Conservation (phyloP, 2,797 vertebrate genomes). For the Gadopsis marmoratus region DNA sequence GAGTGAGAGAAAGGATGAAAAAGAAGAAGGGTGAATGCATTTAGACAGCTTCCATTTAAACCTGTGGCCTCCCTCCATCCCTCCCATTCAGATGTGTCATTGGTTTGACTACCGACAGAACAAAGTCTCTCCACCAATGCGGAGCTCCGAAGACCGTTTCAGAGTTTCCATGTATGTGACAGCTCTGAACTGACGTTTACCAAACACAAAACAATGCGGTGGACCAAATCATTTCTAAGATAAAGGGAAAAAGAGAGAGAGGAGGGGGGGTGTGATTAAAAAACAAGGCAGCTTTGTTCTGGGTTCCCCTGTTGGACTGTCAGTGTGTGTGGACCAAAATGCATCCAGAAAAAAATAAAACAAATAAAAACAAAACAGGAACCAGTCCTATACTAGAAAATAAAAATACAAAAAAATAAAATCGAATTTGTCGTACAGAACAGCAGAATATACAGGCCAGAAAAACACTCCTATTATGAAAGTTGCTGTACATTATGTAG, state of each 20-base stretch:
- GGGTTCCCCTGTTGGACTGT: constrained; percentile 66
- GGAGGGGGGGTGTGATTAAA: constrained; percentile 14
- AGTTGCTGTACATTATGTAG: constrained; percentile 77
- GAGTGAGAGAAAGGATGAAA: background rate
- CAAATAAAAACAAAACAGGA: constrained; percentile 53
- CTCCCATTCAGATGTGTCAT: constrained; percentile 23
- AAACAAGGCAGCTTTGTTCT: constrained; percentile 80
- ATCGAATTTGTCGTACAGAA: constrained; percentile 65
- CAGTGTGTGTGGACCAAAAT: constrained; percentile 43
- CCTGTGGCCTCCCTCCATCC: constrained; percentile 32
- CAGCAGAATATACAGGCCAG: constrained; percentile 80
- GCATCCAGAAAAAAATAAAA: constrained; percentile 28
- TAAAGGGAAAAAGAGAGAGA: constrained; percentile 28
- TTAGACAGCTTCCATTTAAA: constrained; percentile 49
- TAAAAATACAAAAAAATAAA: constrained; percentile 19
- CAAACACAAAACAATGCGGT: constrained; percentile 23
- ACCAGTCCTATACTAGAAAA: constrained; percentile 73
- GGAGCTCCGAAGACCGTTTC: constrained; percentile 16
- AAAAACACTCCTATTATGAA: constrained; percentile 65
- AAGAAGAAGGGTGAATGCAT: constrained; percentile 25
- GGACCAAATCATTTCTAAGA: constrained; percentile 5
- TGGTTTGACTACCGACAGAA: constrained; percentile 28
- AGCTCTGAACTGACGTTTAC: constrained; percentile 3
- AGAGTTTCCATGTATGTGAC: constrained; percentile 30
- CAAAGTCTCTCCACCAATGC: constrained; percentile 1